Conservation (phyloP, 2,113 vertebrate species). For the Myiozetetes cayanensis region DNA sequence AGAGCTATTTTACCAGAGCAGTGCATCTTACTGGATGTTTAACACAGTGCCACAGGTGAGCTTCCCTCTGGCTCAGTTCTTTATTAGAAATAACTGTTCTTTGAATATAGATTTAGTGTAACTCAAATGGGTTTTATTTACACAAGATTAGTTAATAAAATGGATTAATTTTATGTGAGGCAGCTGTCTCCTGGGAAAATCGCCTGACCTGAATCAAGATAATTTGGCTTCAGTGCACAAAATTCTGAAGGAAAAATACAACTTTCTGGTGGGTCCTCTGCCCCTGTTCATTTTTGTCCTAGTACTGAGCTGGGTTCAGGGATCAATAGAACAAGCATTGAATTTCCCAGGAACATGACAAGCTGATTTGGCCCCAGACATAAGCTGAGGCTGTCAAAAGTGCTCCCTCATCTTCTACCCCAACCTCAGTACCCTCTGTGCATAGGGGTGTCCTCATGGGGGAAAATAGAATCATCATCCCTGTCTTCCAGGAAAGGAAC, state of each 20-base stretch:
- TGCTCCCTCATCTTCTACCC: background rate
- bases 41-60: background rate
- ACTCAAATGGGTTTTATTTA: constrained; percentile 5
- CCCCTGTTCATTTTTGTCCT: background rate
- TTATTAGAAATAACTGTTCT: background rate
- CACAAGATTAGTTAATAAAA: constrained; percentile 14
- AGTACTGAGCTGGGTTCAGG: background rate
- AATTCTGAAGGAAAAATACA: background rate
- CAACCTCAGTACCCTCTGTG: background rate
- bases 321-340: background rate
- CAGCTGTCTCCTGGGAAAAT: background rate
- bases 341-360: background rate
- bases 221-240: background rate
- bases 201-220: background rate
- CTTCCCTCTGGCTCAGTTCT: constrained; percentile 7
- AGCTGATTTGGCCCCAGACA: background rate
- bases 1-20: background rate
- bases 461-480: background rate
- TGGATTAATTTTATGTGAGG: constrained; percentile 2
- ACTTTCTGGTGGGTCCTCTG: background rate
- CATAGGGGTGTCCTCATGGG: background rate
- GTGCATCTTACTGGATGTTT: background rate
- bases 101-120: constrained; percentile 4
- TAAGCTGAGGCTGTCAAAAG: background rate
- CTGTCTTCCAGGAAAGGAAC: background rate